Conservation (phyloP, 2,797 vertebrate species). For the Malacoctenus gilli region DNA sequence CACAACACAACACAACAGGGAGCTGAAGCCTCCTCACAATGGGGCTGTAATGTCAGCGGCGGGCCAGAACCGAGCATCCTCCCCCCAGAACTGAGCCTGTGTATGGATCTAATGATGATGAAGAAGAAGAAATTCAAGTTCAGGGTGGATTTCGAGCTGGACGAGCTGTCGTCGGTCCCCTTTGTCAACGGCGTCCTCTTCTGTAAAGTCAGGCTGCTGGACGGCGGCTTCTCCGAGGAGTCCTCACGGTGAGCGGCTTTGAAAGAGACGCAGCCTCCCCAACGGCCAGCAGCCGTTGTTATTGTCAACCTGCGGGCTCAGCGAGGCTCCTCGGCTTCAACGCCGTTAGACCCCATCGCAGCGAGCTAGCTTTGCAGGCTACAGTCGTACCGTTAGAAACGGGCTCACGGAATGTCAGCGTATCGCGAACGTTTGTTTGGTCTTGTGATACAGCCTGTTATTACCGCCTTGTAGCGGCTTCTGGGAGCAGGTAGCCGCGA, state of each 20-base stretch:
- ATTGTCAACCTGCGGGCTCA: no score
- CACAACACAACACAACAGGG: constrained; percentile 23
- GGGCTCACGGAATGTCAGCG: no score
- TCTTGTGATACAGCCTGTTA: no score
- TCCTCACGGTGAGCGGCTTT: constrained; percentile 89
- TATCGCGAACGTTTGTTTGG: no score
- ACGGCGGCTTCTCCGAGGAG: constrained; percentile 94
- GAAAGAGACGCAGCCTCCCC: no score
- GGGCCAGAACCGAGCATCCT: constrained; percentile 23
- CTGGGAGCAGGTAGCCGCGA: no score
- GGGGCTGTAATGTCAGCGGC: constrained; percentile 58
- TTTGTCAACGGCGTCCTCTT: constrained; percentile 96
- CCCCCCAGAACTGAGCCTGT: constrained; percentile 29
- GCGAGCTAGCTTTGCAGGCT: no score
- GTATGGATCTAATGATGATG: constrained; percentile 92
- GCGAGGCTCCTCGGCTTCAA: no score
- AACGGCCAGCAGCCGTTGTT: no score
- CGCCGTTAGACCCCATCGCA: no score
- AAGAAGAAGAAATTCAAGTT: constrained; percentile 99
- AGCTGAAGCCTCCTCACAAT: constrained; percentile 56
- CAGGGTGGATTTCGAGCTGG: constrained; percentile 94
- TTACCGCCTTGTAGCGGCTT: no score
- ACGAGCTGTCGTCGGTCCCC: constrained; percentile 94
- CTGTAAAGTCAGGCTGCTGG: constrained; percentile 95
- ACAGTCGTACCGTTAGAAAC: no score